Conservation (phyloP, 2,888 invertebrate genomes). For the Calameuta idolon region DNA sequence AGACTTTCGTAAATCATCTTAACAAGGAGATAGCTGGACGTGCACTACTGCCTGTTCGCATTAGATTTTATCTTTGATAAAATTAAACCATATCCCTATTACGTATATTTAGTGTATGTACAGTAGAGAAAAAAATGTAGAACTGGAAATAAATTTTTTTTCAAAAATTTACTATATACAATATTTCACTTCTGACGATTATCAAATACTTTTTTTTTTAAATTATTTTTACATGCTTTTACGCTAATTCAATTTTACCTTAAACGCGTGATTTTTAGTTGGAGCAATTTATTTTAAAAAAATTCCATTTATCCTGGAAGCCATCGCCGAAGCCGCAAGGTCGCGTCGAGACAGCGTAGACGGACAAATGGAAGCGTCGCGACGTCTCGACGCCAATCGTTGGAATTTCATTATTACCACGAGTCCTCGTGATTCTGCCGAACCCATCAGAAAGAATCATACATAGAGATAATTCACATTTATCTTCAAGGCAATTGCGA, state of each 20-base stretch:
- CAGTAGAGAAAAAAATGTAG: neutral
- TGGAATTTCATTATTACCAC: slow-evolving; percentile 32
- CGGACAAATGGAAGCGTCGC: slow-evolving; percentile 39
- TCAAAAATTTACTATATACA: neutral
- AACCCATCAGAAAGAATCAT: neutral
- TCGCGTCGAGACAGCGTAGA: slow-evolving; percentile 27
- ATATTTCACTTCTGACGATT: neutral
- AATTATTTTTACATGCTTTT: neutral
- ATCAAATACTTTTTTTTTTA: too few relatives aligned
- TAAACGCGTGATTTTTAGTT: neutral
- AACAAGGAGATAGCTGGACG: slow-evolving; percentile 20
- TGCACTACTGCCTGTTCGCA: neutral
- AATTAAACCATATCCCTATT: neutral
- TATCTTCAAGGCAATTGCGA: neutral
- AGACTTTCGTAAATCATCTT: slow-evolving; percentile 24
- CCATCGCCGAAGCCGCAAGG: neutral
- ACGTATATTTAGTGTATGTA: neutral
- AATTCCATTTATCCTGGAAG: neutral
- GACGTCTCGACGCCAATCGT: slow-evolving; percentile 39
- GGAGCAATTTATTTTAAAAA: neutral
- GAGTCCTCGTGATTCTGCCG: slow-evolving; percentile 16
- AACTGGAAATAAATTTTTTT: neutral
- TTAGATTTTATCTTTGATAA: neutral
- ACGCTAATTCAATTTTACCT: neutral
- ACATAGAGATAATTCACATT: neutral